Conservation (phyloP, 2,113 vertebrate genomes). For the Rhynchomys soricoides region DNA sequence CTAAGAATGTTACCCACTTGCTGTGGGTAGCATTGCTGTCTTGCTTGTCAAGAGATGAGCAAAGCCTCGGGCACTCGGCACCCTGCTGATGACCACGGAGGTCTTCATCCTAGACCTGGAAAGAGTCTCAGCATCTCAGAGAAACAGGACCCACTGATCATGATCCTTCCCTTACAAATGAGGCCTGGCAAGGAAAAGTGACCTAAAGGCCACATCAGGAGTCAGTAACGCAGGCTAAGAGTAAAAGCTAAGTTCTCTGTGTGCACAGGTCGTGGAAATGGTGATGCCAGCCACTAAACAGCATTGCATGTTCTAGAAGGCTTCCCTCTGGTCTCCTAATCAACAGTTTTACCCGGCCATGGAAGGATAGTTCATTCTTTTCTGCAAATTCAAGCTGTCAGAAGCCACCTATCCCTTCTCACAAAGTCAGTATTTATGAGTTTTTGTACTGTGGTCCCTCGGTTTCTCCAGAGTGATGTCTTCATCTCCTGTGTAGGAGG, state of each 20-base stretch:
- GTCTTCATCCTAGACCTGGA: neutral
- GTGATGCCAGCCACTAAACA: neutral
- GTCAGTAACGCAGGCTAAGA: neutral
- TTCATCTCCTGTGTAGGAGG: neutral
- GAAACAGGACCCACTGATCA: neutral
- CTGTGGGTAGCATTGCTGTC: too few relatives aligned
- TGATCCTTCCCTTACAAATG: neutral
- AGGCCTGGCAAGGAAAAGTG: neutral
- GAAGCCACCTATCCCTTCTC: neutral
- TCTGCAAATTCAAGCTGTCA: constrained; percentile 16
- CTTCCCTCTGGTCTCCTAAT: neutral
- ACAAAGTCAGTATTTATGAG: neutral
- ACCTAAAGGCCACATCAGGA: neutral
- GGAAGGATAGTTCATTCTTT: neutral
- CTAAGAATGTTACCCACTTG: neutral
- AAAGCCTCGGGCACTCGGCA: neutral
- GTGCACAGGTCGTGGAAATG: neutral
- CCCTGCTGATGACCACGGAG: neutral
- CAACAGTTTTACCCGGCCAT: neutral
- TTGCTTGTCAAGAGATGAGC: neutral
- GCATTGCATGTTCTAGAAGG: neutral
- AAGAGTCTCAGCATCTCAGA: neutral
- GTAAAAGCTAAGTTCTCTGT: neutral
- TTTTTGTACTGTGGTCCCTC: neutral
- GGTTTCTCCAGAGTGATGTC: neutral